These are phyloP conservation scores for Hypomesus transpacificus DNA, from an alignment of 2,113 vertebrate species.

Conservation along the genomic window DNA sequence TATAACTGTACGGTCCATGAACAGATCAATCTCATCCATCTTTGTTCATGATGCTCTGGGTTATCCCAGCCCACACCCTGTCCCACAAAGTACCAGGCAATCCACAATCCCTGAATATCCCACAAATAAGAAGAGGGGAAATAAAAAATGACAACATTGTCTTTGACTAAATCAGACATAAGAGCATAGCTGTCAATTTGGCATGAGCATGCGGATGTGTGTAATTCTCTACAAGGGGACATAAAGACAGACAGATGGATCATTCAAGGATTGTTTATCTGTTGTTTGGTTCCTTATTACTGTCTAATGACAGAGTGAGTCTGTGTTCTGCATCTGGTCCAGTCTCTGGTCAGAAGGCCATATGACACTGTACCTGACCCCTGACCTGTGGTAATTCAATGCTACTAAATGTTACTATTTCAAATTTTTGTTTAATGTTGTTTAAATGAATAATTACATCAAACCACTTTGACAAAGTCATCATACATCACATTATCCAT, in stretches of 20 bases:
- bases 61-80: neutral
- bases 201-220: neutral
- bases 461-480: neutral
- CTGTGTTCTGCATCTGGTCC: neutral
- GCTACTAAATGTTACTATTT: no score
- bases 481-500: neutral
- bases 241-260: neutral
- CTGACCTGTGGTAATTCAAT: no score
- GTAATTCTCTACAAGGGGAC: neutral
- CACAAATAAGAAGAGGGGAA: neutral
- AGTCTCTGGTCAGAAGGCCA: neutral
- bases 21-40: constrained; percentile 43
- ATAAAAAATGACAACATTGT: neutral
- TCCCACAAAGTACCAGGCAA: no score
- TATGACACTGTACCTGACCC: neutral
- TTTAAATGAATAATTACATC: neutral
- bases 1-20: constrained; percentile 45
- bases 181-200: constrained; percentile 6
- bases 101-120: neutral
- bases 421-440: no score
- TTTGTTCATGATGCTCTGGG: constrained; percentile 37
- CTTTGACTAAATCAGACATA: neutral
- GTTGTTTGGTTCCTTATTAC: constrained; percentile 23
- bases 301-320: neutral
- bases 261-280: neutral